Base-by-base conservation (phyloP, 2,888 invertebrate species). In the Eutolmus rufibarbis region DNA sequence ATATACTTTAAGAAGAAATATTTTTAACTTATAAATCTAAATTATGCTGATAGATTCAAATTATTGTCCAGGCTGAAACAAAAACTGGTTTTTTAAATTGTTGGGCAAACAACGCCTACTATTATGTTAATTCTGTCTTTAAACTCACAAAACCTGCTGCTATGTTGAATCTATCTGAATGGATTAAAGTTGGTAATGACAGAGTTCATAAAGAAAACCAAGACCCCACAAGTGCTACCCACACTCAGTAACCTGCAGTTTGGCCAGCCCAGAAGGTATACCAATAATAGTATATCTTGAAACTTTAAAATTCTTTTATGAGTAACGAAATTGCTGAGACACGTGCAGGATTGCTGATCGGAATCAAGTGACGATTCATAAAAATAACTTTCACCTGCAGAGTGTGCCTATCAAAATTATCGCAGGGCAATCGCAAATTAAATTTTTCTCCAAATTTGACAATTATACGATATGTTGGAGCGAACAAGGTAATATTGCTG, bases 391-490 rank as follows among this genome's bases (percentile, higher is more conserved):
- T 7, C 51, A 51, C 51, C 51, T 51, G 51, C n/a, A 51, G 16
- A 16, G n/a, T 7, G n/a, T 51, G 8, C n/a, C 2, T 12, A 12
- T 40, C 19, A n/a, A n/a, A 46, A 28, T 28, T 81, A 81, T 81
- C 81, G n/a, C 5, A 31, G 43, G 23, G 51, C 74, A 84, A 84
- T 84, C 40, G n/a, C 74, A 57, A 40, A 19, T 84, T 84, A 23
- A 66, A 37, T 43, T 66, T 84, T 84, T 66, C 84, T 66, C 66
- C 7, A 84, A 66, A 84, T 84, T 84, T 84, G 46, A 51, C 81
- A 81, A 81, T 81, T 81, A 51, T 56, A 34, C 46, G 31, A 46
- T 46, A 46, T 79, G 28, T 81, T 51, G 56, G 81, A 23, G 51
- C 7, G n/a, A 43, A 81, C 19, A 66, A 57, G 84, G 19, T 12